Percentiles rank a stretch among this genome's conserved stretches.
phyloP scores from a whole-genome alignment of 2,797 vertebrate genomes.

The Balearica regulorum region DNA sequence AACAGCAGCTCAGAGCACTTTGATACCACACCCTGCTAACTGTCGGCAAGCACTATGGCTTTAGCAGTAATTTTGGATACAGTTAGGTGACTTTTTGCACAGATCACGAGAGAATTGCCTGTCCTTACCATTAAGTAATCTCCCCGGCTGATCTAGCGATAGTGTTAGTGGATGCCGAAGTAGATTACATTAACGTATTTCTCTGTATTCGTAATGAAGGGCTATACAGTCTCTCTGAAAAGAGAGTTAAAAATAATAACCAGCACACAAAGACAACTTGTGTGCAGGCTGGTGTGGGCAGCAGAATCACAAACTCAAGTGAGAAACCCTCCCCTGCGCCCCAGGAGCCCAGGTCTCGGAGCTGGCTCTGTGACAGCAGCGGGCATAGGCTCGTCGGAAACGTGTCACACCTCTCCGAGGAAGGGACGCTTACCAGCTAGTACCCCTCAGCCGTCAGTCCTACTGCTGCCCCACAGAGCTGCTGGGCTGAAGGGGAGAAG shows the following conservation, averaged over 20 bases:
- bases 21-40: not conserved
- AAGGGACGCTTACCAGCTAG: not conserved
- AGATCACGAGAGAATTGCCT: not conserved
- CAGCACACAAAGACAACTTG: not conserved
- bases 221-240: not conserved
- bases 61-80: not conserved
- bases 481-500: not conserved
- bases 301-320: not conserved
- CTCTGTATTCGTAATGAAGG: not conserved
- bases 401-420: rapidly evolving
- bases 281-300: not conserved
- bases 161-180: not conserved
- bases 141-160: not conserved
- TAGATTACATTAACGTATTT: not conserved
- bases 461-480: not conserved
- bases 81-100: not conserved
- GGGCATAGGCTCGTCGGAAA: not conserved
- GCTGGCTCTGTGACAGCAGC: not conserved
- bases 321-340: not conserved
- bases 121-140: not conserved
- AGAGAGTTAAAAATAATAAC: not conserved
- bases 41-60: not conserved
- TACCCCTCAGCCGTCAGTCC: not conserved
- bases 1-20: not conserved
- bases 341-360: not conserved